These are phyloP conservation scores for Neotragus pygmaeus DNA, from an alignment of 2,113 vertebrate species.

Conservation along the genomic window DNA sequence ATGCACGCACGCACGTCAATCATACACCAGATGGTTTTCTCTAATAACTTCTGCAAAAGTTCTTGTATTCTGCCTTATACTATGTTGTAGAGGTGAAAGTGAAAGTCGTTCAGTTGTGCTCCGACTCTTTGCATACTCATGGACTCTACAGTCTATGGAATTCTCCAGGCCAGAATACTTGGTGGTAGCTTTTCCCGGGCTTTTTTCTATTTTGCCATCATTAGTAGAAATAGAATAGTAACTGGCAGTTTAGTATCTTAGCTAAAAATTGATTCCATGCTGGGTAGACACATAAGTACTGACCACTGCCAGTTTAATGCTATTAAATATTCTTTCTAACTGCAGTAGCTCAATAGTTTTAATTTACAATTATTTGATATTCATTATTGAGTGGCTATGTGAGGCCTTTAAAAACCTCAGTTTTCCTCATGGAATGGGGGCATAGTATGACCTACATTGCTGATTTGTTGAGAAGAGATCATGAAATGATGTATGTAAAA, in stretches of 20 bases:
- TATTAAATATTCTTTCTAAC: not conserved
- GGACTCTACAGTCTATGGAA: not conserved
- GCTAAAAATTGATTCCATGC: not conserved
- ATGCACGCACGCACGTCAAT: accelerated
- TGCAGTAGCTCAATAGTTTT: not conserved
- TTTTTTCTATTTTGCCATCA: not conserved
- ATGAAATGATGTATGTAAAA: not conserved
- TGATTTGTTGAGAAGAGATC: not conserved
- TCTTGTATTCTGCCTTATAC: not conserved
- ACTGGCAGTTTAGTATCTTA: not conserved
- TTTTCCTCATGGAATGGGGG: not conserved
- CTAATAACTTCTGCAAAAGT: not conserved
- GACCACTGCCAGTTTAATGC: not conserved
- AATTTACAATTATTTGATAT: not conserved
- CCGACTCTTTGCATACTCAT: not conserved
- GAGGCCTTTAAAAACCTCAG: not conserved
- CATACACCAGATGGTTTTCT: not conserved
- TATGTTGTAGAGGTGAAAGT: not conserved
- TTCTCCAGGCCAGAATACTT: not conserved
- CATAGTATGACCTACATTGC: not conserved
- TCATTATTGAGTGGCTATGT: not conserved
- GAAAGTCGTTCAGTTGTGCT: not conserved
- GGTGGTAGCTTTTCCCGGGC: not conserved
- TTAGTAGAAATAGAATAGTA: not conserved
- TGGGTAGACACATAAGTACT: not conserved